Evolutionary conservation across 1,140 invertebrate species (phyloP).

Genomic region (Physella acuta): DNA sequence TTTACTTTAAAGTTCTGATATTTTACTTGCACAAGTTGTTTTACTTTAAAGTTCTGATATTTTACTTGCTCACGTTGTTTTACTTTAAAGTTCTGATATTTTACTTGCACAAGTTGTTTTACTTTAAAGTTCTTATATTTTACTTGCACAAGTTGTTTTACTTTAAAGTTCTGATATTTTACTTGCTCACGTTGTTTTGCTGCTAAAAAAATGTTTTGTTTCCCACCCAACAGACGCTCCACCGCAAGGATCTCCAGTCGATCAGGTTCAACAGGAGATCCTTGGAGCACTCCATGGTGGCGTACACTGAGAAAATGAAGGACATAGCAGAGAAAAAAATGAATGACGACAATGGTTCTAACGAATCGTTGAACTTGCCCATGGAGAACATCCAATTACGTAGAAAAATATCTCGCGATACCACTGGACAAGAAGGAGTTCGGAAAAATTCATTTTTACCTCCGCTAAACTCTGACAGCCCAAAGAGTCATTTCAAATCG

Average conservation of each 20-base stretch:
- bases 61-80: neutral
- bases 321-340: too few species aligned
- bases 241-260: neutral
- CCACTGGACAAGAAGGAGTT: too few species aligned
- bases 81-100: neutral
- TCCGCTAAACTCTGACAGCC: too few species aligned
- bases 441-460: too few species aligned
- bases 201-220: neutral
- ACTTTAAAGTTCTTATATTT: neutral
- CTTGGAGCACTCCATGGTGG: neutral
- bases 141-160: neutral
- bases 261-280: neutral
- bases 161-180: neutral
- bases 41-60: neutral
- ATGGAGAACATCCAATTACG: too few species aligned
- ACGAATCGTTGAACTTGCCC: too few species aligned
- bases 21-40: too few species aligned
- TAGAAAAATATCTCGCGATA: too few species aligned
- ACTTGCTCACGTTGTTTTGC: neutral
- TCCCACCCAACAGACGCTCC: neutral
- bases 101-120: neutral
- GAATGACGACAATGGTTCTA: too few species aligned
- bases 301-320: neutral
- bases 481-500: too few species aligned
- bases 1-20: too few species aligned